phyloP scores from a whole-genome alignment of 2,113 vertebrate species.

The Octodon degus region DNA sequence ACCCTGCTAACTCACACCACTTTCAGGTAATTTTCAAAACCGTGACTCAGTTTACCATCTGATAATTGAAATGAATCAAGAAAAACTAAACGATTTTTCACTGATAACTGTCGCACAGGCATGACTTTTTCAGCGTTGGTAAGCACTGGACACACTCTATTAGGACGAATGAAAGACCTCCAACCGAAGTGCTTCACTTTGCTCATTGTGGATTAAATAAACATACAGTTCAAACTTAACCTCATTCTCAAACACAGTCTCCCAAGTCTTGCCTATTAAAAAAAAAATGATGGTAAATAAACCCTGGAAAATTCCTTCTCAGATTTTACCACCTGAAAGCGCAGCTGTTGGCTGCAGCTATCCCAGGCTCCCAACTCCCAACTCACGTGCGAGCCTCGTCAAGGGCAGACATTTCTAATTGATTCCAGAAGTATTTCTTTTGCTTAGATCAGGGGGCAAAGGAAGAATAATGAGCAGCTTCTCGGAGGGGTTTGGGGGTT shows the following conservation, averaged over 20 bases:
- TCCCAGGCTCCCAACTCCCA: slow-evolving; percentile 88
- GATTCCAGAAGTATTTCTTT: slow-evolving; percentile 95
- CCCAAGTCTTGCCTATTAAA: slow-evolving; percentile 83
- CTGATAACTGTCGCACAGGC: slow-evolving; percentile 58
- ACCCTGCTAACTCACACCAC: background rate
- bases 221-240: slow-evolving; percentile 79
- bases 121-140: slow-evolving; percentile 66
- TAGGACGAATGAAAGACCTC: slow-evolving; percentile 78
- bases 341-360: slow-evolving; percentile 93
- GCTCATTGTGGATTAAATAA: slow-evolving; percentile 79
- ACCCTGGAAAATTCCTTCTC: slow-evolving; percentile 87
- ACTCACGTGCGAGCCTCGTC: slow-evolving; percentile 98
- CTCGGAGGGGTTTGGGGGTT: slow-evolving; percentile 87
- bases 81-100: slow-evolving; percentile 76
- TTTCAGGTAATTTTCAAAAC: slow-evolving; percentile 74
- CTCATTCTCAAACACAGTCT: slow-evolving; percentile 83
- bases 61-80: slow-evolving; percentile 79
- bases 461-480: slow-evolving; percentile 92
- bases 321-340: slow-evolving; percentile 93
- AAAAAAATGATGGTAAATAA: slow-evolving; percentile 89
- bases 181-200: slow-evolving; percentile 76
- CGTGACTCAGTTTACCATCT: slow-evolving; percentile 78
- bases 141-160: slow-evolving; percentile 64
- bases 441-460: slow-evolving; percentile 88
- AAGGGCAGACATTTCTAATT: slow-evolving; percentile 96